Conservation (phyloP, 1,140 invertebrate species). For the Drosophila nasuta region DNA sequence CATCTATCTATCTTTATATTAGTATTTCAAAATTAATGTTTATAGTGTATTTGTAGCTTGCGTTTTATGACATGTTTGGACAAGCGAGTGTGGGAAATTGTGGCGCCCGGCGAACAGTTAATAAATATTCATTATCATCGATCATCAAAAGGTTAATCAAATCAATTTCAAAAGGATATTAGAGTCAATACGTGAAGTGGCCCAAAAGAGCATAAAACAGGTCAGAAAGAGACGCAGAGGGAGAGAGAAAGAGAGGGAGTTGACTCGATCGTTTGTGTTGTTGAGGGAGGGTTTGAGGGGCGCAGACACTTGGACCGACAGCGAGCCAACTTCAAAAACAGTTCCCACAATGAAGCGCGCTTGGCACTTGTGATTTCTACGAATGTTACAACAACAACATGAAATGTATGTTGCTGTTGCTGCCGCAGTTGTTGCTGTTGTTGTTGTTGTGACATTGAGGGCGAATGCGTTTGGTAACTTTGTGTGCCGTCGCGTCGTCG, state of each 20-base stretch:
- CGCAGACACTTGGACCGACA: constrained; percentile 46
- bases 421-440: constrained; percentile 64
- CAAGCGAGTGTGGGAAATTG: constrained; percentile 68
- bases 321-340: constrained; percentile 65
- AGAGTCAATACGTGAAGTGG: constrained; percentile 67
- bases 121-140: constrained; percentile 80
- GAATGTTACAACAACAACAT: constrained; percentile 77
- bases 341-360: constrained; percentile 81
- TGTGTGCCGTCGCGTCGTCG: constrained; percentile 52
- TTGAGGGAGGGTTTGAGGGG: constrained; percentile 38
- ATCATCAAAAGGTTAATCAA: constrained; percentile 76
- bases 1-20: constrained; percentile 38
- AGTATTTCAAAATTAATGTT: constrained; percentile 67
- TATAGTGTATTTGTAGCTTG: constrained; percentile 43
- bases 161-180: constrained; percentile 73
- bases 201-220: constrained; percentile 15
- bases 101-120: constrained; percentile 61
- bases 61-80: constrained; percentile 55
- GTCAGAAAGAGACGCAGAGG: neutral
- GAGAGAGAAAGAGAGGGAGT: neutral
- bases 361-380: constrained; percentile 82
- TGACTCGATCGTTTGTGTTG: neutral
- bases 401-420: constrained; percentile 31
- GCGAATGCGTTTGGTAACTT: constrained; percentile 78
- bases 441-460: constrained; percentile 82